Percentiles rank a stretch among this genome's conserved stretches.
Evolutionary conservation across 1,140 invertebrate genomes (phyloP).

Genomic region (Sitobion miscanthi): DNA sequence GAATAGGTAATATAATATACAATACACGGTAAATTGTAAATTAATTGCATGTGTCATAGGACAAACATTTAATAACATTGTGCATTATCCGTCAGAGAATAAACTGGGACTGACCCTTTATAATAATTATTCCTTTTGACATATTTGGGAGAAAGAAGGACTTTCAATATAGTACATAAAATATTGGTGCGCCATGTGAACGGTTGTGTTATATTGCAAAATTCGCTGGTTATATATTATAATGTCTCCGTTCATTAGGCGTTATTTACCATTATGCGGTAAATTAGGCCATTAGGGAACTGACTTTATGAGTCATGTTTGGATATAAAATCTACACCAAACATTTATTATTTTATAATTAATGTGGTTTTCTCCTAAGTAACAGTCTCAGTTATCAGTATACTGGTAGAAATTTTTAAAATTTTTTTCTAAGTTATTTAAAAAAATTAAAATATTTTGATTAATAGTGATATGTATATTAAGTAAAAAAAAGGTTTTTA

Average conservation of each 20-base stretch:
- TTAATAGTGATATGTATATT: not conserved
- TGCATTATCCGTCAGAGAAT: not conserved
- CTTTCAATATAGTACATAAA: conserved; percentile 12
- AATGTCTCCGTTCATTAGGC: conserved; percentile 38
- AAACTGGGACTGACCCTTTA: conserved; percentile 21
- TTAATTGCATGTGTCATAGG: not conserved
- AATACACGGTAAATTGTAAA: conserved; percentile 32
- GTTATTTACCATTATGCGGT: conserved; percentile 29
- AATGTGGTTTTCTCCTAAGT: not conserved
- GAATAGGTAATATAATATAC: not conserved
- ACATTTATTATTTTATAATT: conserved; percentile 33
- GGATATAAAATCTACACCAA: conserved; percentile 23
- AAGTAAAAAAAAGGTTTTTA: not conserved
- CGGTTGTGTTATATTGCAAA: conserved; percentile 32
- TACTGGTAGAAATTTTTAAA: not conserved
- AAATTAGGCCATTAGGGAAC: conserved; percentile 36
- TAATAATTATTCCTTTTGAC: conserved; percentile 34
- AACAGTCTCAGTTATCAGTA: not conserved
- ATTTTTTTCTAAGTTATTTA: not conserved
- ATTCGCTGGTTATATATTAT: conserved; percentile 24
- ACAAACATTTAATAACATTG: conserved; percentile 20
- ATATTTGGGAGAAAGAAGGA: conserved; percentile 1
- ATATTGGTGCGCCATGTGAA: conserved; percentile 12
- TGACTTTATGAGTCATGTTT: conserved; percentile 36
- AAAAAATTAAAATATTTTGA: not conserved